phyloP scores from a whole-genome alignment of 2,113 vertebrate species.

The Embiotoca jacksoni region DNA sequence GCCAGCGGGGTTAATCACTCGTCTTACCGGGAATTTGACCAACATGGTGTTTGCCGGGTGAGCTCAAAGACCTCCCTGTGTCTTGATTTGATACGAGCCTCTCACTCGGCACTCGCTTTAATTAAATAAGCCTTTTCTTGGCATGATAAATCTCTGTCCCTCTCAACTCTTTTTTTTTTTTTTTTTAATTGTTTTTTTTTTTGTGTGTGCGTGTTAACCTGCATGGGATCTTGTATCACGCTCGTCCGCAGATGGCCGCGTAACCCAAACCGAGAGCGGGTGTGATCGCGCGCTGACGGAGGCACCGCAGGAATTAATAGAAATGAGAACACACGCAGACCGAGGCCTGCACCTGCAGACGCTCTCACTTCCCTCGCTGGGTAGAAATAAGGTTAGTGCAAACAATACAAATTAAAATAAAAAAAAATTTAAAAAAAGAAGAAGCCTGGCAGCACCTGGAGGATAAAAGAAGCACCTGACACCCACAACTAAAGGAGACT shows the following conservation, averaged over 20 bases:
- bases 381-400: slow-evolving; percentile 25
- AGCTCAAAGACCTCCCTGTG: slow-evolving; percentile 14
- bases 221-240: slow-evolving; percentile 36
- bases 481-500: slow-evolving; percentile 14
- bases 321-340: slow-evolving; percentile 48
- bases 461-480: slow-evolving; percentile 4
- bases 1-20: slow-evolving; percentile 52
- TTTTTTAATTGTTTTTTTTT: no score
- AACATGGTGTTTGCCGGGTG: slow-evolving; percentile 12
- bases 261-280: slow-evolving; percentile 41
- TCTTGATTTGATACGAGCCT: background rate
- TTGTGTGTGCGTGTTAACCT: background rate
- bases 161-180: background rate
- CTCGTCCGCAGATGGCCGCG: slow-evolving; percentile 57
- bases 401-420: background rate
- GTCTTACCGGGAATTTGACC: slow-evolving; percentile 56
- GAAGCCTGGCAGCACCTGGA: slow-evolving; percentile 23
- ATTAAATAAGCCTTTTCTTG: slow-evolving; percentile 30
- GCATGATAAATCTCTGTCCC: slow-evolving; percentile 20
- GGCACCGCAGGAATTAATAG: slow-evolving; percentile 56
- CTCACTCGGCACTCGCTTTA: slow-evolving; percentile 23
- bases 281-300: slow-evolving; percentile 25
- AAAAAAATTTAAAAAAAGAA: background rate
- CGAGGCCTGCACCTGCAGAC: slow-evolving; percentile 36
- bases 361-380: slow-evolving; percentile 26